Percentiles rank a stretch among this genome's conserved stretches.
These are phyloP conservation scores for Onychomys leucogaster DNA, from an alignment of 2,797 vertebrate species.

Conservation along the genomic window DNA sequence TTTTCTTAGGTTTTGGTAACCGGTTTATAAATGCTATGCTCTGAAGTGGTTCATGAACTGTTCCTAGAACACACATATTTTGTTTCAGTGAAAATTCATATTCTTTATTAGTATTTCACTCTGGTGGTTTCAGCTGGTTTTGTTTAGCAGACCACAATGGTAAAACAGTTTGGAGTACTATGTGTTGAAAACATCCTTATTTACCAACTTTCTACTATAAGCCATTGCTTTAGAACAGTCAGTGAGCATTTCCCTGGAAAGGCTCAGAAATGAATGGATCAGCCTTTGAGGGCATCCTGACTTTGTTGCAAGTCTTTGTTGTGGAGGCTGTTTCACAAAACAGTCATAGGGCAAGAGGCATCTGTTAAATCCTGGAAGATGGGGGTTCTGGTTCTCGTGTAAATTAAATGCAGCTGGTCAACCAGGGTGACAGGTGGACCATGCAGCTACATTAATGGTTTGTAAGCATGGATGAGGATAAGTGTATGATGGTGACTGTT, in stretches of 20 bases:
- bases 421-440: background rate
- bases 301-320: background rate
- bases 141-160: background rate
- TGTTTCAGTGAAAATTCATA: background rate
- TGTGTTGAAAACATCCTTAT: background rate
- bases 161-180: background rate
- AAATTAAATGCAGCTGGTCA: background rate
- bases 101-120: constrained; percentile 27
- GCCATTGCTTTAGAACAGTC: background rate
- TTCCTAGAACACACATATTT: background rate
- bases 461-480: background rate
- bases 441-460: background rate
- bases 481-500: background rate
- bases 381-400: background rate
- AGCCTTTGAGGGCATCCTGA: background rate
- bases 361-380: background rate
- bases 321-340: background rate
- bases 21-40: background rate
- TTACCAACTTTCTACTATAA: background rate
- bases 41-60: background rate
- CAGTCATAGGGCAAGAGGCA: background rate
- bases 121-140: background rate
- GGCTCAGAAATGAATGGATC: background rate
- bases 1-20: background rate
- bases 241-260: background rate